Evolutionary conservation across 2,888 invertebrate genomes (phyloP).

Genomic region (Nemotelus pantherinus): DNA sequence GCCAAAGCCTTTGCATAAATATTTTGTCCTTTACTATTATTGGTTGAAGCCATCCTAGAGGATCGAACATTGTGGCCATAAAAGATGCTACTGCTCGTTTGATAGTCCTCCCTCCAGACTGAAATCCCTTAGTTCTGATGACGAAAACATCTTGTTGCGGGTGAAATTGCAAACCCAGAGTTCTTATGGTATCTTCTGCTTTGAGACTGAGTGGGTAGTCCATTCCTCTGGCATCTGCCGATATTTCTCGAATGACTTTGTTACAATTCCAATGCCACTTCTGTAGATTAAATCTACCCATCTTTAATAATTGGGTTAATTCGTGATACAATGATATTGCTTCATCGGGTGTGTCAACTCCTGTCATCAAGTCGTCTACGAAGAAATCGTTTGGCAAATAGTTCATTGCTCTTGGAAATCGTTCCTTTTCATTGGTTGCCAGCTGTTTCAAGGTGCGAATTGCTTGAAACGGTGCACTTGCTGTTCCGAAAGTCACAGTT

Average conservation of each 20-base stretch:
- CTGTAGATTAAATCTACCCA: not conserved
- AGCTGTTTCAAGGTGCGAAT: not conserved
- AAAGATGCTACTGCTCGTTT: constrained; percentile 4
- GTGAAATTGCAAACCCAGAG: constrained; percentile 6
- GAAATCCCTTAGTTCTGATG: not conserved
- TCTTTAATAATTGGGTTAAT: not conserved
- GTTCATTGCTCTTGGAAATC: not conserved
- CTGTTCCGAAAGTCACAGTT: not conserved
- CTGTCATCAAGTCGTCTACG: not conserved
- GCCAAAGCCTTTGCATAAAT: too few relatives aligned
- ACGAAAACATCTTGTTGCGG: not conserved
- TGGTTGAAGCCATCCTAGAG: not conserved
- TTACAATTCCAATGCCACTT: too few relatives aligned
- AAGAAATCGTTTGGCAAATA: not conserved
- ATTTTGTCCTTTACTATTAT: too few relatives aligned
- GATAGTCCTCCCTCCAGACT: not conserved
- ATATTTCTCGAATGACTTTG: too few relatives aligned
- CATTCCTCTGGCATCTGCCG: not conserved
- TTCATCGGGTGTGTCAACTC: not conserved
- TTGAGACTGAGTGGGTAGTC: not conserved
- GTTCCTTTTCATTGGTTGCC: not conserved
- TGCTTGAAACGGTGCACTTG: not conserved
- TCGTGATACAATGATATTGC: not conserved
- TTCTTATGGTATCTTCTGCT: not conserved
- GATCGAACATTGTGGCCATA: constrained; percentile 2